Base-by-base conservation (phyloP, 2,888 invertebrate genomes). In the Melanotus villosus region DNA sequence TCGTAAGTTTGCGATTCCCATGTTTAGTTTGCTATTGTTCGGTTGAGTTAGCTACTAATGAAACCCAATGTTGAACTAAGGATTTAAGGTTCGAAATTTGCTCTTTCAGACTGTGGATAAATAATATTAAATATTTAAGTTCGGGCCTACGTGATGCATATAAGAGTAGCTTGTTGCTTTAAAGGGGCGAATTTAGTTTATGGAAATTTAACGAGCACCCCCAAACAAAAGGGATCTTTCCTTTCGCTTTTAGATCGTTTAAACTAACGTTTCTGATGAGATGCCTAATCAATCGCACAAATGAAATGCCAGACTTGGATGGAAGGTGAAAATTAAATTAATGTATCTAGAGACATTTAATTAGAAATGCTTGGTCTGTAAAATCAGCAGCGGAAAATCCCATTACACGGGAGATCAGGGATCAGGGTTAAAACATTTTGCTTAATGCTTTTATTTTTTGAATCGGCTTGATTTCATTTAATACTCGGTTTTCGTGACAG, bases 191-290 rank as follows among this genome's bases (percentile, higher is more conserved):
- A 36, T 36, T 32, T 34, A 56, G 21, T 56, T 50, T 56, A 56
- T 56, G 56, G 34, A 56, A 56, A 56, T 56, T 56, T 56, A 56
- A 56, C 36, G 56, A 56, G 56, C 36, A 6, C n/a, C 14, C n/a
- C 19, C 7, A 18, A 32, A 32, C 50, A 14, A 26, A 30, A 30
- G 30, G 30, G 47, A 14, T 14, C 50, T 14, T 10, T 52, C 50
- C 50, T 52, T 30, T 52, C 12, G 30, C 34, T 34, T 18, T 12
- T n/a, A 23, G 47, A 26, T 23, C 32, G 19, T 21, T 47, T 16
- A 14, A 14, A 16, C 9, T 21, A 56, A 34, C 34, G 36, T n/a
- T 19, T 36, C 18, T 56, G 34, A 36, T 10, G 56, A 36, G 21
- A 34, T 12, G 16, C 32, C 18, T 32, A 52, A 52, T 56, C 56